A percentile compares a stretch with the other conserved stretches of the same genome.
These are phyloP conservation scores for Rachycentron canadum DNA, from an alignment of 2,797 vertebrate genomes.

Conservation along the genomic window DNA sequence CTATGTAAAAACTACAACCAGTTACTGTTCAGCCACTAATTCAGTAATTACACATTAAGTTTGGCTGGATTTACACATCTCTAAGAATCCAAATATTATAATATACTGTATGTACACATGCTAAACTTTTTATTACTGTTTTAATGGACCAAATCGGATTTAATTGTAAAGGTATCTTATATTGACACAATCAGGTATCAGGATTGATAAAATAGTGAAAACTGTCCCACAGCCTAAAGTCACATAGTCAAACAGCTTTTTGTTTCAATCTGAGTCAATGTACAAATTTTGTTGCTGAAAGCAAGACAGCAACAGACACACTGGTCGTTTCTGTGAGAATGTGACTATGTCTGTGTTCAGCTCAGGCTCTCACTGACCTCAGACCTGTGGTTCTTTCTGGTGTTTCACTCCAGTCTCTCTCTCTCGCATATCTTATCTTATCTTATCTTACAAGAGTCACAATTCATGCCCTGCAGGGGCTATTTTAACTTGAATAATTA, in stretches of 20 bases:
- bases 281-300: no score
- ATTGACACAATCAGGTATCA: background rate
- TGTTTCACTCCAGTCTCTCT: no score
- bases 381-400: no score
- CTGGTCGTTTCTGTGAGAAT: no score
- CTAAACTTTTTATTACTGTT: background rate
- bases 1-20: conserved; percentile 18
- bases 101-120: background rate
- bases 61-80: conserved; percentile 48
- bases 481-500: no score
- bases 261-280: background rate
- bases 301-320: no score
- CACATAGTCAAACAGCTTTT: background rate
- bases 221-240: background rate
- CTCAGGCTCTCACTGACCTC: no score
- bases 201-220: background rate
- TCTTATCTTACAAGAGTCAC: no score
- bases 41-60: conserved; percentile 13
- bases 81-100: background rate
- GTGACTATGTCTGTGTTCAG: no score
- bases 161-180: background rate
- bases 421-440: no score
- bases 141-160: background rate
- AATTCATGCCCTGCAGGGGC: no score
- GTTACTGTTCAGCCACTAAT: conserved; percentile 22